These are phyloP conservation scores for Polypedilum pembai DNA, from an alignment of 1,140 invertebrate genomes.

Conservation along the genomic window DNA sequence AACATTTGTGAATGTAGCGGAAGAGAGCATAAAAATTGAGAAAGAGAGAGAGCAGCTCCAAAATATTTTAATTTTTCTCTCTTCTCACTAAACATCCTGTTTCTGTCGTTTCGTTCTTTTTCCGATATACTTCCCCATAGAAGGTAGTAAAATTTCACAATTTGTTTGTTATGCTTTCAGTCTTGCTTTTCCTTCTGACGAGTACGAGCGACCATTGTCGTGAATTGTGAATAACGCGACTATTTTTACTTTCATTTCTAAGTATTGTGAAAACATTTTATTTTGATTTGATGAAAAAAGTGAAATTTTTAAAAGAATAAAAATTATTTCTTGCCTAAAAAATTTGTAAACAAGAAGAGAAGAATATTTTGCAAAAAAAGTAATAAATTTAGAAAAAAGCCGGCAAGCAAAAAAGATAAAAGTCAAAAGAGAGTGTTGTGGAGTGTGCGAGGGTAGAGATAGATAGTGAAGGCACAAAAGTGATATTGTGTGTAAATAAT, in stretches of 20 bases:
- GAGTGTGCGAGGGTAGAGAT: neutral
- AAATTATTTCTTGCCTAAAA: neutral
- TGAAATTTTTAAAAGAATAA: neutral
- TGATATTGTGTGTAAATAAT: constrained; percentile 25
- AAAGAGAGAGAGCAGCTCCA: neutral
- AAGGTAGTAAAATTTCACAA: neutral
- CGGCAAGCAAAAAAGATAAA: neutral
- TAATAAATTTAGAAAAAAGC: neutral
- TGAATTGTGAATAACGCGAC: neutral
- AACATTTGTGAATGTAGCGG: neutral
- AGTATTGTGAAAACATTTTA: neutral
- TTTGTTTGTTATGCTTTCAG: constrained; percentile 25
- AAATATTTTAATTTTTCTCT: neutral
- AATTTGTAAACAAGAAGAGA: neutral
- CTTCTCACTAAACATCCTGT: constrained; percentile 10
- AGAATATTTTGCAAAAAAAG: neutral
- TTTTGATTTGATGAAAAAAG: neutral
- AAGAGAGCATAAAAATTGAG: neutral
- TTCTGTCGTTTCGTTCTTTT: neutral
- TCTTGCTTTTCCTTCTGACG: constrained; percentile 21
- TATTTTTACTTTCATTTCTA: neutral
- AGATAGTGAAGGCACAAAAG: neutral
- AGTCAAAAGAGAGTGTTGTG: neutral
- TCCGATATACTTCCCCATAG: neutral
- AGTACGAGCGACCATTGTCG: neutral